These are phyloP conservation scores for Pogoniulus pusillus DNA, from an alignment of 2,797 vertebrate species.

Conservation along the genomic window DNA sequence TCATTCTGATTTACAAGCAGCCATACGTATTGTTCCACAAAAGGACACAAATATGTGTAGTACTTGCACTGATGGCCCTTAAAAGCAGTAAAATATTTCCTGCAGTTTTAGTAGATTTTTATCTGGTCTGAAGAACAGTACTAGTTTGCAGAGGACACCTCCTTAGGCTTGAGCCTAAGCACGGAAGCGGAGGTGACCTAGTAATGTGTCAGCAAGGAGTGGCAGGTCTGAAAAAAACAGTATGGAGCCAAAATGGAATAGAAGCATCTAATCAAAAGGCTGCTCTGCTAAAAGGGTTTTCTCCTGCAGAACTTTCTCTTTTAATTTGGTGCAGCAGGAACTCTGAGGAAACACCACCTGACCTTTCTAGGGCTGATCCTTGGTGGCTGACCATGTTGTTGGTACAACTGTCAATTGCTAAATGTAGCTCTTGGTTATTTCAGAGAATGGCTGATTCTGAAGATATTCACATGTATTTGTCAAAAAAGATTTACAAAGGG, in stretches of 20 bases:
- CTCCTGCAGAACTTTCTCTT: neutral
- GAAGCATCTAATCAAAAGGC: neutral
- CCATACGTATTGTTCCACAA: neutral
- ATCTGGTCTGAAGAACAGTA: neutral
- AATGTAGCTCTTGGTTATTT: neutral
- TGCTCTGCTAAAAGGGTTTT: neutral
- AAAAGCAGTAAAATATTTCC: neutral
- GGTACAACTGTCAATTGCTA: neutral
- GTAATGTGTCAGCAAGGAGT: slow-evolving; percentile 68
- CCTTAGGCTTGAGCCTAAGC: neutral
- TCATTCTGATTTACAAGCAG: slow-evolving; percentile 48
- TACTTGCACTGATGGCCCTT: neutral
- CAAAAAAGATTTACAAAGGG: neutral
- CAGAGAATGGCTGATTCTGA: neutral
- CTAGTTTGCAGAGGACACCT: neutral
- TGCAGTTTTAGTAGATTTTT: neutral
- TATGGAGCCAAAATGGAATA: neutral
- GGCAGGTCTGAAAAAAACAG: slow-evolving; percentile 29
- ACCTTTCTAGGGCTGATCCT: neutral
- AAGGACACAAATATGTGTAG: slow-evolving; percentile 36
- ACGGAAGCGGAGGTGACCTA: slow-evolving; percentile 49
- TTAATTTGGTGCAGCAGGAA: neutral
- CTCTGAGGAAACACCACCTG: neutral
- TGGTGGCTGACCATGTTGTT: neutral
- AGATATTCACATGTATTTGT: neutral